Evolutionary conservation across 2,797 vertebrate species (phyloP).

Genomic region (Melanotaenia trifasciata): DNA sequence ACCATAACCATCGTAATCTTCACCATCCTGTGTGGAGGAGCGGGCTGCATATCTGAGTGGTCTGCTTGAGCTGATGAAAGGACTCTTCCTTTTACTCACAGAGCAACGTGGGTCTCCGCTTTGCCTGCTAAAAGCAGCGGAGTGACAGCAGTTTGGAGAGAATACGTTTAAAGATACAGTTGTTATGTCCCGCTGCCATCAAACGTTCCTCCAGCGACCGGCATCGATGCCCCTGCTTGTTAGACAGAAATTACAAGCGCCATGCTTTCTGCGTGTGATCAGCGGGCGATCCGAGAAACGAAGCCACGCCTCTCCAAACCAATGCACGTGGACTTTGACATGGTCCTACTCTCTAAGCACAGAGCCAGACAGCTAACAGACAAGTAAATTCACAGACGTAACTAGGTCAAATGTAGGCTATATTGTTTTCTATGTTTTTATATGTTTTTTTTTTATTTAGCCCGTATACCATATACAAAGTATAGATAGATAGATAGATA

Average conservation of each 20-base stretch:
- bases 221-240: constrained; percentile 26
- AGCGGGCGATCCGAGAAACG: constrained; percentile 23
- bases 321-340: constrained; percentile 85
- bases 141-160: constrained; percentile 35
- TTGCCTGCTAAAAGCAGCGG: constrained; percentile 18
- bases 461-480: too few relatives aligned
- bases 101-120: constrained; percentile 18
- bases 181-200: constrained; percentile 17
- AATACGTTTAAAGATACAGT: constrained; percentile 1
- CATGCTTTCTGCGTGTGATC: constrained; percentile 80
- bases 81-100: constrained; percentile 27
- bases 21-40: constrained; percentile 53
- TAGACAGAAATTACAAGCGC: constrained; percentile 55
- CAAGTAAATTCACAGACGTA: neutral
- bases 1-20: constrained; percentile 25
- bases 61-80: constrained; percentile 39
- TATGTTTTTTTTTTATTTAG: neutral
- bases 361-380: constrained; percentile 15
- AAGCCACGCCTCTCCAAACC: constrained; percentile 71
- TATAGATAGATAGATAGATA: too few relatives aligned
- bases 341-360: constrained; percentile 54
- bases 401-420: neutral
- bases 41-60: constrained; percentile 19
- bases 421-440: too few relatives aligned
- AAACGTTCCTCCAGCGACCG: constrained; percentile 24